Evolutionary conservation across 2,888 invertebrate species (phyloP), one percentile per base, ranked within the genome.

Genomic region (Amaurobius ferox): DNA sequence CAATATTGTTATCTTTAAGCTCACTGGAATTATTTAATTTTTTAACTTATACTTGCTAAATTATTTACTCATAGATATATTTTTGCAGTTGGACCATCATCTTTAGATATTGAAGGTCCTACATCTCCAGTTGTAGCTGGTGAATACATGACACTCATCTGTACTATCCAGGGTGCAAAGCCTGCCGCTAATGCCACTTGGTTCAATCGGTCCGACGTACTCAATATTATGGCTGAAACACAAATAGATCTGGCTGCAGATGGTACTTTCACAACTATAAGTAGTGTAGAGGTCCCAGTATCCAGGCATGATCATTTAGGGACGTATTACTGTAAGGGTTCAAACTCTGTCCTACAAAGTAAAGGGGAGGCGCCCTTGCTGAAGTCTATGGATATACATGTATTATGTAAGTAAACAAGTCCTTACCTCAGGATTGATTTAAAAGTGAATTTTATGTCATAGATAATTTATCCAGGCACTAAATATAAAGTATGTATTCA

Each of bases 331-430:
- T 89, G 89, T 71, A 88, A 89, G 28, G 89, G 89, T n/a, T 73
- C 88, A 26, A 89, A 89, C 76, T 81, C 73, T 2, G 88, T 89
- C 23, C 81, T 89, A 23, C 86, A 88, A 44, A 72, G 72, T 30
- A 87, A 87, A 62, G 87, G 86, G 0, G 87, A 87, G 44, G 81
- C 86, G 9, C 88, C 89, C 9, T 61, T 89, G 23, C 76, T 86
- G 28, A 85, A 89, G 71, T 88, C 89, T 28, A 81, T 88, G 61
- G 88, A 88, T 70, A 79, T 89, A 16, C 85, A 87, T 74, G 89
- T 89, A 19, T 77, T 87, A 64, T 89, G 89, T 89, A 71, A 89
- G 89, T 89, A 32, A n/a, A n/a, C n/a, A n/a, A n/a, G n/a, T n/a
- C n/a, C n/a, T n/a, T n/a, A n/a, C n/a, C n/a, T n/a, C n/a, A n/a